Evolutionary conservation across 1,140 invertebrate species (phyloP).

Genomic region (Bombus pascuorum): DNA sequence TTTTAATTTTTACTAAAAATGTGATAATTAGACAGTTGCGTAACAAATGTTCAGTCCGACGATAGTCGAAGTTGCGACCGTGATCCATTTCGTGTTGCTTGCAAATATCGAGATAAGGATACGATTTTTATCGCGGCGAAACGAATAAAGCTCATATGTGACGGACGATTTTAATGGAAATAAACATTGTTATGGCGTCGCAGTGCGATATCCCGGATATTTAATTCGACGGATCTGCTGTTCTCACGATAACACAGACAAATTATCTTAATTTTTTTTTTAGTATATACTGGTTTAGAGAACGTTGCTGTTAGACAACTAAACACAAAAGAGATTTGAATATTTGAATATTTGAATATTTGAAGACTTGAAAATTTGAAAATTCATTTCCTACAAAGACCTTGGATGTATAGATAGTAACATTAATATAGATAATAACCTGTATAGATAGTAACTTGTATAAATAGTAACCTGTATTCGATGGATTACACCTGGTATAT

Average conservation of each 20-base stretch:
- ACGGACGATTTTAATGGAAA: neutral
- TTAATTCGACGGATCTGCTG: slow-evolving; percentile 18
- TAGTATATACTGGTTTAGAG: neutral
- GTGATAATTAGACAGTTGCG: neutral
- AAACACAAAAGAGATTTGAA: too few species aligned
- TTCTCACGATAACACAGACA: slow-evolving; percentile 8
- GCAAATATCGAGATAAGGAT: neutral
- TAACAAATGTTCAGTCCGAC: neutral
- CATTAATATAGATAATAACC: neutral
- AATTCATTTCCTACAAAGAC: neutral
- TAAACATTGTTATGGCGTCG: neutral
- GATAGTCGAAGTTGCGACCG: neutral
- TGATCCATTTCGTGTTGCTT: neutral
- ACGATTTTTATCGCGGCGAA: neutral
- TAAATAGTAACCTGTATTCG: neutral
- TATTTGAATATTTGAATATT: too few species aligned
- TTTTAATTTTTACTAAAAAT: neutral
- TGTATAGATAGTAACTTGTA: neutral
- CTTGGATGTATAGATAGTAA: neutral
- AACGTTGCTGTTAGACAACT: neutral
- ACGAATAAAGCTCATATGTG: neutral
- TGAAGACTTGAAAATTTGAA: neutral
- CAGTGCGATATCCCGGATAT: slow-evolving; percentile 14
- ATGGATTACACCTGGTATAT: slow-evolving; percentile 12
- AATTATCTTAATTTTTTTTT: neutral